phyloP scores from a whole-genome alignment of 2,797 vertebrate genomes.

The Channa striata region DNA sequence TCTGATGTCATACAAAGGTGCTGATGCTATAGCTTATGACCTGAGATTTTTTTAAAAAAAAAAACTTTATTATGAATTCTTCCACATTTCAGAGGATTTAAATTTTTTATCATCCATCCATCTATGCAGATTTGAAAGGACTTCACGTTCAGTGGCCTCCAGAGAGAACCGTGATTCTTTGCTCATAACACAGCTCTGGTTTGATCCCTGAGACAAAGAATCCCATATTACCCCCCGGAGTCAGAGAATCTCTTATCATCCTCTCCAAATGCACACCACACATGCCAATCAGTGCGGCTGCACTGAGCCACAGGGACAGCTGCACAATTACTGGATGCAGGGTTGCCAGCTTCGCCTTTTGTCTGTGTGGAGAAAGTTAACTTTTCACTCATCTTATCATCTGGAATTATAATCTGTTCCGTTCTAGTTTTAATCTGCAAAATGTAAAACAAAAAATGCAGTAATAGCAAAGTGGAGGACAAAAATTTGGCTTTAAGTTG shows the following conservation, averaged over 20 bases:
- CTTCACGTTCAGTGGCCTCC: slow-evolving; percentile 16
- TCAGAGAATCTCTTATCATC: slow-evolving; percentile 45
- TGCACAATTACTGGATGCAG: slow-evolving; percentile 11
- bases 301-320: slow-evolving; percentile 28
- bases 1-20: background rate
- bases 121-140: slow-evolving; percentile 31
- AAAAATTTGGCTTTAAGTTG: slow-evolving; percentile 7
- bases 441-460: slow-evolving; percentile 18
- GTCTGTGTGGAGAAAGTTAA: slow-evolving; percentile 5
- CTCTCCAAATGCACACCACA: slow-evolving; percentile 44
- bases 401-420: no score
- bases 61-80: slow-evolving; percentile 6
- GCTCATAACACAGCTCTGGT: slow-evolving; percentile 18
- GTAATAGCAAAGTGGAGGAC: slow-evolving; percentile 6
- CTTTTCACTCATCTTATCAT: slow-evolving; percentile 6
- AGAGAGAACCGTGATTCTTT: slow-evolving; percentile 11
- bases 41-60: background rate
- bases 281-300: slow-evolving; percentile 42
- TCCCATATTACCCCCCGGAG: slow-evolving; percentile 49
- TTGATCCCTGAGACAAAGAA: slow-evolving; percentile 53
- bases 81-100: no score
- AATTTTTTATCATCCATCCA: slow-evolving; percentile 9
- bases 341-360: slow-evolving; percentile 22
- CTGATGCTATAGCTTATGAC: background rate
- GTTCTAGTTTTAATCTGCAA: background rate